A percentile compares a stretch with the other conserved stretches of the same genome.
These are phyloP conservation scores for Xiphias gladius DNA, from an alignment of 2,113 vertebrate genomes.

Conservation along the genomic window DNA sequence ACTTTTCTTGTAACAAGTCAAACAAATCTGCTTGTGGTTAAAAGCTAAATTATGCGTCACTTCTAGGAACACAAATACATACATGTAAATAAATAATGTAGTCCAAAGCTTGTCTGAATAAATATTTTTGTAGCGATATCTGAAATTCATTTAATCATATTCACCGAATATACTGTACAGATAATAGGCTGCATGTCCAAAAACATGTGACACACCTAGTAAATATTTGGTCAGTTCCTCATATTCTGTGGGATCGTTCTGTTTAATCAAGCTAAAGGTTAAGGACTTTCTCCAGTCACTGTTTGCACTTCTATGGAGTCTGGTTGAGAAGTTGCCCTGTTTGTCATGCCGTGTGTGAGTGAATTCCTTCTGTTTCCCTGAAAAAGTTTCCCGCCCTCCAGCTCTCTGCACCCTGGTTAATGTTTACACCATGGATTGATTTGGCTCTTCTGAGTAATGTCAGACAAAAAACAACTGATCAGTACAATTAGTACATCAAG, in stretches of 20 bases:
- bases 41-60: not conserved
- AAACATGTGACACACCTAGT: constrained; percentile 5
- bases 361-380: constrained; percentile 56
- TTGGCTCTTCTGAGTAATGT: constrained; percentile 62
- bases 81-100: too few relatives aligned
- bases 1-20: not conserved
- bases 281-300: constrained; percentile 14
- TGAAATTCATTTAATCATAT: too few relatives aligned
- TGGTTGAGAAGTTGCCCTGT: constrained; percentile 37
- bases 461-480: constrained; percentile 77
- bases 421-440: constrained; percentile 73
- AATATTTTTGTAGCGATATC: too few relatives aligned
- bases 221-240: constrained; percentile 40
- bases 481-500: constrained; percentile 58
- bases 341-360: constrained; percentile 31
- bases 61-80: too few relatives aligned
- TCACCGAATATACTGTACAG: not conserved
- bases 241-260: constrained; percentile 13
- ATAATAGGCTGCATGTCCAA: not conserved
- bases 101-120: too few relatives aligned
- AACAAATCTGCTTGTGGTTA: not conserved
- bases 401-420: constrained; percentile 64
- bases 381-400: constrained; percentile 53
- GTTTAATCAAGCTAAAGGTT: constrained; percentile 36
- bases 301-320: constrained; percentile 30